These are phyloP conservation scores for Trachops cirrhosus DNA, from an alignment of 2,797 vertebrate genomes.

Conservation along the genomic window DNA sequence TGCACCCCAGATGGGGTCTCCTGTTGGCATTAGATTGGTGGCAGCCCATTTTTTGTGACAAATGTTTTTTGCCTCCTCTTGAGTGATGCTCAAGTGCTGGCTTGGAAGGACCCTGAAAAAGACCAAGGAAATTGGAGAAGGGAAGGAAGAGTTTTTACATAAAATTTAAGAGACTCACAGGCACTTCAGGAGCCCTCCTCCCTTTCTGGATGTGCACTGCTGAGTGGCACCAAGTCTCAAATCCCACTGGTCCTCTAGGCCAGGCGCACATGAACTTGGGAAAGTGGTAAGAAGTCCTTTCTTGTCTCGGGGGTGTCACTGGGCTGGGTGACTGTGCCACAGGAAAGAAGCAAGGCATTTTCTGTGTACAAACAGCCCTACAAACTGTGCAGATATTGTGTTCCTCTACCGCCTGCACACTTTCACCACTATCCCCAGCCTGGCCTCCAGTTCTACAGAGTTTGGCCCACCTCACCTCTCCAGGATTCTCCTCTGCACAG, in stretches of 20 bases:
- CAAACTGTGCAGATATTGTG: not conserved
- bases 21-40: not conserved
- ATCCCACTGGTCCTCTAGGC: rapidly evolving
- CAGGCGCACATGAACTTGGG: not conserved
- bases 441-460: rapidly evolving
- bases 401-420: not conserved
- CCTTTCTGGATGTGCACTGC: not conserved
- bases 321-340: not conserved
- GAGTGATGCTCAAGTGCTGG: not conserved
- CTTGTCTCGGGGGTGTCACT: not conserved
- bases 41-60: not conserved
- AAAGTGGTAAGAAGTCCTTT: not conserved
- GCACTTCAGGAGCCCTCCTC: not conserved
- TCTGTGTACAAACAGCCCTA: not conserved
- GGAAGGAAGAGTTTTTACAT: not conserved
- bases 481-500: not conserved
- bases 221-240: not conserved
- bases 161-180: not conserved
- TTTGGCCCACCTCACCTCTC: too few relatives aligned
- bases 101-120: not conserved
- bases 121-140: not conserved
- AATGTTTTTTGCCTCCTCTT: not conserved
- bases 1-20: not conserved
- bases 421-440: not conserved
- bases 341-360: not conserved